Percentiles rank a stretch among this genome's conserved stretches.
phyloP scores from a whole-genome alignment of 2,113 vertebrate species.

The Hystrix cristata region DNA sequence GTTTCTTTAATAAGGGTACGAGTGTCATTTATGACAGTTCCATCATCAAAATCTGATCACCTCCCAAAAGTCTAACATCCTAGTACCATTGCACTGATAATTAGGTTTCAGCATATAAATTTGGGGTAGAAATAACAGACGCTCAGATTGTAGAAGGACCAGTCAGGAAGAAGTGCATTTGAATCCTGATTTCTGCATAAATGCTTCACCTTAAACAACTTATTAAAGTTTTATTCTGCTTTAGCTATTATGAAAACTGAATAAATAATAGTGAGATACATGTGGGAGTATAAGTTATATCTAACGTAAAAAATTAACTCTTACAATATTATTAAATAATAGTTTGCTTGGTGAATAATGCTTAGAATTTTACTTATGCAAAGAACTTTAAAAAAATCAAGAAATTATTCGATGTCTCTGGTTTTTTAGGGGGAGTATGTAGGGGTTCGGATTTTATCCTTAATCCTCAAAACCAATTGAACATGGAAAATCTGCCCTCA shows the following conservation, averaged over 20 bases:
- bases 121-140: not conserved
- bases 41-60: not conserved
- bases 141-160: not conserved
- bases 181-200: not conserved
- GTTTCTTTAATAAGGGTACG: not conserved
- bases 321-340: constrained; percentile 6
- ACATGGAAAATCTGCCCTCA: not conserved
- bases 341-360: not conserved
- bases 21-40: not conserved
- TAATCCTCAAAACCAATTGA: not conserved
- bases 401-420: not conserved
- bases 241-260: constrained; percentile 47
- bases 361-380: not conserved
- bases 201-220: not conserved
- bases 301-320: constrained; percentile 21
- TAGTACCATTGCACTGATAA: not conserved
- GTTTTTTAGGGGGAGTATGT: accelerated
- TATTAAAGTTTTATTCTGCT: constrained; percentile 14
- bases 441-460: not conserved
- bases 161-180: not conserved
- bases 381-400: not conserved
- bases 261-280: not conserved
- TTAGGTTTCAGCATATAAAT: not conserved
- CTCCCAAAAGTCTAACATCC: not conserved
- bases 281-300: not conserved